phyloP scores from a whole-genome alignment of 2,888 invertebrate genomes.

The Diplolepis rosae region DNA sequence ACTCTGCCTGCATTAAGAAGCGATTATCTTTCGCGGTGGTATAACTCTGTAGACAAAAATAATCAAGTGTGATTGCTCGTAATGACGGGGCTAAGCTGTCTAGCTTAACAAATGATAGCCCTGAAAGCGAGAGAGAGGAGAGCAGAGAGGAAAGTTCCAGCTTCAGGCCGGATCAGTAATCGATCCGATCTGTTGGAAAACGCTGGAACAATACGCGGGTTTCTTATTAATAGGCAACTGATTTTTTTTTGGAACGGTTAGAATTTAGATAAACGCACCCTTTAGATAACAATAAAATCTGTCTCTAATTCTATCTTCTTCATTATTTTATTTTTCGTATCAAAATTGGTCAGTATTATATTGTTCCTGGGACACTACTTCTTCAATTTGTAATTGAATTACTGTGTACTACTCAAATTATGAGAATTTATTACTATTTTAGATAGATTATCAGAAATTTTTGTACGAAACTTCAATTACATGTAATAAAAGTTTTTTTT shows the following conservation, averaged over 20 bases:
- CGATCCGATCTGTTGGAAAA: constrained; percentile 67
- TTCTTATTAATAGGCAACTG: constrained; percentile 69
- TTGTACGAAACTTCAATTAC: too few relatives aligned
- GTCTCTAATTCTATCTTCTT: background rate
- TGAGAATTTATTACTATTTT: too few relatives aligned
- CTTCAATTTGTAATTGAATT: background rate
- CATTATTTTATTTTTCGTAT: background rate
- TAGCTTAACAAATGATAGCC: constrained; percentile 73
- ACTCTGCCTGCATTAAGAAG: constrained; percentile 32
- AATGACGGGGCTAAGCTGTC: constrained; percentile 72
- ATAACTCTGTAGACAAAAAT: constrained; percentile 70
- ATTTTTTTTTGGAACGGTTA: constrained; percentile 37
- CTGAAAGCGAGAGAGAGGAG: constrained; percentile 41
- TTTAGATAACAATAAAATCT: constrained; percentile 33
- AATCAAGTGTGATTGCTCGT: constrained; percentile 73
- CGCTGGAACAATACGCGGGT: constrained; percentile 60
- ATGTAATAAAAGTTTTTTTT: too few relatives aligned
- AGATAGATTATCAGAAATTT: too few relatives aligned
- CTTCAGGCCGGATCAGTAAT: constrained; percentile 61
- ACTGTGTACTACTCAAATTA: too few relatives aligned
- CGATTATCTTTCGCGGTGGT: constrained; percentile 44
- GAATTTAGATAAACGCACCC: constrained; percentile 29
- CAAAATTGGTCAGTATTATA: background rate
- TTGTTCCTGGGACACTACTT: background rate
- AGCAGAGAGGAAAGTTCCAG: constrained; percentile 32